Base-by-base conservation (phyloP, 1,140 invertebrate genomes). In the Tyrophagus putrescentiae region DNA sequence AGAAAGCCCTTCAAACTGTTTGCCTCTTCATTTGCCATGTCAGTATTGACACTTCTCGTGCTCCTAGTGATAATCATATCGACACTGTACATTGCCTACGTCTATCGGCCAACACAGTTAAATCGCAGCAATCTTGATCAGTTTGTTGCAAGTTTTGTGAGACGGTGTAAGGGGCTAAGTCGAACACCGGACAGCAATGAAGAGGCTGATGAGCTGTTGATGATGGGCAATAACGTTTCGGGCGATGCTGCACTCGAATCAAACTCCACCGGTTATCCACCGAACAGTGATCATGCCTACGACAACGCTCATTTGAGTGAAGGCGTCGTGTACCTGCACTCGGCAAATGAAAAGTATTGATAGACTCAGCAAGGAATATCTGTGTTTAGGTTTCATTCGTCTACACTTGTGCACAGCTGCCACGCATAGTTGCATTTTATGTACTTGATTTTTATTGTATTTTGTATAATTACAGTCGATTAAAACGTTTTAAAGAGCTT, bases 131-230 rank as follows among this genome's bases (percentile, higher is more conserved):
- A 13, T 27, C 13, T 27, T 2, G 1, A 54, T 25, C 4, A 11
- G 13, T 54, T 54, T 32, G 52, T 31, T 9, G 52, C 52, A 3
- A 54, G 13, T 27, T 54, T 54, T 31, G 27, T 54, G 5, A 13
- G 25, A 11, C 52, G 52, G 9, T 54, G 52, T 33, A 54, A 54
- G 39, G 13, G n/a, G 2, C 39, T 54, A n/a, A n/a, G n/a, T 54
- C 27, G 25, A 33, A 34, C 52, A 23, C 2, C 44, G n/a, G 9
- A 50, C 39, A 2, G 25, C 11, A 3, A 33, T 54, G 3, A 53
- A 11, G 2, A 29, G 18, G 52, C 32, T 33, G 52, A 54, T 54
- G 52, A 54, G 39, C 27, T 54, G 25, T 33, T 54, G 21, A 31
- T 54, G 52, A 25, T 31, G 2, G 39, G 18, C 39, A 21, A 39